Percentiles rank a stretch among this genome's conserved stretches.
Evolutionary conservation across 2,888 invertebrate species (phyloP).

Genomic region (Baronia brevicornis): DNA sequence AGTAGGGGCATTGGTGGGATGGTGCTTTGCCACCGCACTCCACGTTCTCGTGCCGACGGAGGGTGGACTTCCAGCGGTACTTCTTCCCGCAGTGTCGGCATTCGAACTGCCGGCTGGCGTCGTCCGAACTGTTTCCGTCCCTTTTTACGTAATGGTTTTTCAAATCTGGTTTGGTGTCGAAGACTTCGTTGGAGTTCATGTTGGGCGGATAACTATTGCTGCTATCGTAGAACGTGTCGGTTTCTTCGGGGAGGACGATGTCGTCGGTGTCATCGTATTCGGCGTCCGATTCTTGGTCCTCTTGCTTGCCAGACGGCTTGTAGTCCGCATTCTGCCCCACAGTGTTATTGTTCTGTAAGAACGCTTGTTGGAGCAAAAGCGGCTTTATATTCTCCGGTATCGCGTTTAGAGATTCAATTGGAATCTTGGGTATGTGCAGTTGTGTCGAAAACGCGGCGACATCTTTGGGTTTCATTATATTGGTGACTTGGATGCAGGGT

Average conservation of each 20-base stretch:
- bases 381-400: conserved; percentile 47
- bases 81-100: conserved; percentile 90
- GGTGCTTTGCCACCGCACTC: conserved; percentile 91
- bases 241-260: conserved; percentile 65
- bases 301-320: conserved; percentile 52
- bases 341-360: conserved; percentile 58
- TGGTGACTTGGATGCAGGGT: conserved; percentile 42
- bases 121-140: conserved; percentile 56
- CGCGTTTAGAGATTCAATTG: conserved; percentile 29
- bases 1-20: conserved; percentile 86
- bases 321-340: conserved; percentile 36
- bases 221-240: conserved; percentile 41
- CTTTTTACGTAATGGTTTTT: conserved; percentile 46
- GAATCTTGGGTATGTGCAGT: conserved; percentile 26
- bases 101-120: conserved; percentile 79
- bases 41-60: conserved; percentile 87
- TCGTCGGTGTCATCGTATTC: conserved; percentile 72
- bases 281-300: conserved; percentile 66
- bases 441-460: conserved; percentile 22
- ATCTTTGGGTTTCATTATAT: conserved; percentile 27
- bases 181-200: conserved; percentile 29
- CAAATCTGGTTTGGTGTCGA: conserved; percentile 46
- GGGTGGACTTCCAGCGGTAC: conserved; percentile 90
- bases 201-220: conserved; percentile 15
- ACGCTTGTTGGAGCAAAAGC: conserved; percentile 53